Evolutionary conservation across 2,888 invertebrate species (phyloP), one percentile per base, ranked within the genome.

Genomic region (Drosophila mayaguana): DNA sequence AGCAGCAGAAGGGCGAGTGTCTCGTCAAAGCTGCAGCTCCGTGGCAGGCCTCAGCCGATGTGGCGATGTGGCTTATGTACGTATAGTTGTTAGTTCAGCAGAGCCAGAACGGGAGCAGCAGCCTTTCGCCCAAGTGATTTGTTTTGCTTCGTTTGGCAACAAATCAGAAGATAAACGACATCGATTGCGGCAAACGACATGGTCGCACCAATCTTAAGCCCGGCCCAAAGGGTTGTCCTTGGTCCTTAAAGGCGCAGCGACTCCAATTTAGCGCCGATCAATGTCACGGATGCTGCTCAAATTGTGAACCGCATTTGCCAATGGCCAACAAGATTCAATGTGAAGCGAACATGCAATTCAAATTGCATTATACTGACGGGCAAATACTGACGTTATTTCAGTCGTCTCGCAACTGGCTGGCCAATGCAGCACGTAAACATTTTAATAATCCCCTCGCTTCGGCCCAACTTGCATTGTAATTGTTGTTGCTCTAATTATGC

Each of bases 121-220:
- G 65, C 72, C 87, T 75, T 60, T 83, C 80, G 82, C 75, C 82
- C 87, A 85, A 88, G 84, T 84, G 84, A 84, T 84, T 84, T 84
- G 84, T 88, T 84, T 84, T 88, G 84, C 59, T 85, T 84, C 84
- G 84, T 88, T 84, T 79, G 86, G 88, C 81, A 84, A 84, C 84
- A 84, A 84, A 84, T 84, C 84, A 88, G 83, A 85, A 88, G 84
- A 84, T 88, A 84, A 84, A 84, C 88, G 84, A 83, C 84, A 83
- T 88, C 88, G 86, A 84, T 84, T 84, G 84, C 63, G 88, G 81
- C 81, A 73, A 88, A 80, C 81, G 84, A 84, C 86, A 85, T 79
- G 81, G 72, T 66, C 78, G 66, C 60, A 63, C 63, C 70, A 48
- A 51, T 54, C 34, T 62, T 50, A 62, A 69, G 43, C 36, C 43